These are phyloP conservation scores for Saccopteryx bilineata DNA, from an alignment of 2,113 vertebrate genomes.

Conservation along the genomic window DNA sequence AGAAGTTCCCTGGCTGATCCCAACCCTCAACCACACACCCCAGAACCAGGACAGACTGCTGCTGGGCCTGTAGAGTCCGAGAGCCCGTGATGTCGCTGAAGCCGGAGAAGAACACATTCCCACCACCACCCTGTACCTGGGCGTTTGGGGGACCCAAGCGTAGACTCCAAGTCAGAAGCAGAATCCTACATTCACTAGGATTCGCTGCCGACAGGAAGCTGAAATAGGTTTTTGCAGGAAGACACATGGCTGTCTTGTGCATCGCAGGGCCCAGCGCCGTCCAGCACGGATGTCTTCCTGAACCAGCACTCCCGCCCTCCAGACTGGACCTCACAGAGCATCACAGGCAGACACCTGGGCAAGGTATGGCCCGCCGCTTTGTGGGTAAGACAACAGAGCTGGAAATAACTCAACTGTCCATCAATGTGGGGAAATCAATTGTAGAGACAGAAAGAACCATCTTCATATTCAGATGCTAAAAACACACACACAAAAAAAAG, in stretches of 20 bases:
- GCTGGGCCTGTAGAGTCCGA: no score
- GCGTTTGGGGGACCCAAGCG: not conserved
- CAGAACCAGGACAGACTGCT: not conserved
- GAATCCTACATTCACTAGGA: not conserved
- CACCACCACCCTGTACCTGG: not conserved
- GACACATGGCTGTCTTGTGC: not conserved
- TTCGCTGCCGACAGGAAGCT: not conserved
- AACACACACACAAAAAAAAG: not conserved
- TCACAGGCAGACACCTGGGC: not conserved
- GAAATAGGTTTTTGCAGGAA: not conserved
- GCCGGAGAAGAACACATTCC: not conserved
- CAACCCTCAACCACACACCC: no score
- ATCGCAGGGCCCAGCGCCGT: not conserved
- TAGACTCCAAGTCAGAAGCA: not conserved
- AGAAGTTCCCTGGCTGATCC: no score
- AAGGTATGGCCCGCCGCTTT: not conserved
- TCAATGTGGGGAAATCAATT: no score
- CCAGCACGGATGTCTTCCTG: not conserved
- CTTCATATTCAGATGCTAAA: not conserved
- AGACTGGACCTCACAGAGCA: not conserved
- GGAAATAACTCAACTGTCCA: not conserved
- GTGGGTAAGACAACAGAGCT: not conserved
- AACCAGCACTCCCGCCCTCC: not conserved
- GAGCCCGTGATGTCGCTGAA: not conserved
- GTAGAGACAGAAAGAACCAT: not conserved